Evolutionary conservation across 2,888 invertebrate genomes (phyloP).

Genomic region (Allophyes oxyacanthae): DNA sequence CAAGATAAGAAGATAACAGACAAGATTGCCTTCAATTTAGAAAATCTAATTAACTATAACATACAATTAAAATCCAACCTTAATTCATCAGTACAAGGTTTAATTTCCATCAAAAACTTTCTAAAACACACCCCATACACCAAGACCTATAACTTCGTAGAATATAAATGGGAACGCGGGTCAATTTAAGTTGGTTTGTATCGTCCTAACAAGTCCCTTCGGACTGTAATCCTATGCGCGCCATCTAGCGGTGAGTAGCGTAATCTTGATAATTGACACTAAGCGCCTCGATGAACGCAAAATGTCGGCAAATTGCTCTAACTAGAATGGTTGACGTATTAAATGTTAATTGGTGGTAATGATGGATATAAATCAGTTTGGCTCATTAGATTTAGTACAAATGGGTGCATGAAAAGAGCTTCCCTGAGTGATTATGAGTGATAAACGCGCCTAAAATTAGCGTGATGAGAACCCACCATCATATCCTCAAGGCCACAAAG

Average conservation of each 20-base stretch:
- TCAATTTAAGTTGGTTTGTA: slow-evolving; percentile 45
- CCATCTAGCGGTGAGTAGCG: slow-evolving; percentile 79
- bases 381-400: too few species aligned
- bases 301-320: slow-evolving; percentile 67
- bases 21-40: slow-evolving; percentile 20
- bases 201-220: slow-evolving; percentile 67
- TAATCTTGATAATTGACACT: slow-evolving; percentile 80
- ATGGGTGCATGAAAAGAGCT: too few species aligned
- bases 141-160: slow-evolving; percentile 17
- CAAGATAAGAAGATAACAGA: slow-evolving; percentile 51
- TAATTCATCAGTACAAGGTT: accelerated
- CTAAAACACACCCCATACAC: background rate
- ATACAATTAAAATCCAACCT: slow-evolving; percentile 21
- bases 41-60: slow-evolving; percentile 43
- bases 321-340: slow-evolving; percentile 53
- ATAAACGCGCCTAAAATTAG: too few species aligned
- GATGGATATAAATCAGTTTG: slow-evolving; percentile 1
- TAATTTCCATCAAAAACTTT: slow-evolving; percentile 2
- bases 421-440: too few species aligned
- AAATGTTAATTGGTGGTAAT: slow-evolving; percentile 42
- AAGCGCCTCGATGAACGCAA: slow-evolving; percentile 61
- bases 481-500: too few species aligned
- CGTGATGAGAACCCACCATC: too few species aligned
- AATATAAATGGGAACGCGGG: slow-evolving; percentile 6
- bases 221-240: slow-evolving; percentile 75